phyloP scores from a whole-genome alignment of 2,888 invertebrate species.

The Dryadula phaetusa region DNA sequence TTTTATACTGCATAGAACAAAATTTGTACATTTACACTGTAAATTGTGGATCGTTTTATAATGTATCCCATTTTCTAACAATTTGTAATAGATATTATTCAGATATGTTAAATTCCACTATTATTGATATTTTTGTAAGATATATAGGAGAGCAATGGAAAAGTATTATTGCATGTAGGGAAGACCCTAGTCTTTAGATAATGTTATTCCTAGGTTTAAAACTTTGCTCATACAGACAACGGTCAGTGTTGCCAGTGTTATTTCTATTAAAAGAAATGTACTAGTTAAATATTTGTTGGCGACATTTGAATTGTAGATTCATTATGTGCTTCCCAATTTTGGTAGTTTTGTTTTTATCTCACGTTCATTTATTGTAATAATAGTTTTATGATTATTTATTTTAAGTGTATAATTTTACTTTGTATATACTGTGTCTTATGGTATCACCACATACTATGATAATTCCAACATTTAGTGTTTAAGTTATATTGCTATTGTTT shows the following conservation, averaged over 20 bases:
- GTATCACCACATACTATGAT: slow-evolving; percentile 12
- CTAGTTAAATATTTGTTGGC: slow-evolving; percentile 38
- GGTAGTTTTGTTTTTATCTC: slow-evolving; percentile 35
- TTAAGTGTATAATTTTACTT: slow-evolving; percentile 46
- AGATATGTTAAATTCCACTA: slow-evolving; percentile 54
- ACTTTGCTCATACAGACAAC: slow-evolving; percentile 72
- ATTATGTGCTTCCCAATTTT: slow-evolving; percentile 59
- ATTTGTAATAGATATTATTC: background rate
- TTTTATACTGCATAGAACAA: slow-evolving; percentile 3
- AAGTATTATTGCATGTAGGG: slow-evolving; percentile 68
- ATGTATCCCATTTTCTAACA: background rate
- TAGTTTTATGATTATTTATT: slow-evolving; percentile 49
- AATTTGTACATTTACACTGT: slow-evolving; percentile 5
- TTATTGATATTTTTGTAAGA: slow-evolving; percentile 69
- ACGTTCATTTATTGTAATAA: slow-evolving; percentile 38
- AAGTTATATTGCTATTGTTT: background rate
- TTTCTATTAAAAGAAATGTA: slow-evolving; percentile 16
- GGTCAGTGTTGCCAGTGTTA: slow-evolving; percentile 48
- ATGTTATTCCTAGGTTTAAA: slow-evolving; percentile 66
- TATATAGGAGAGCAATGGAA: slow-evolving; percentile 53
- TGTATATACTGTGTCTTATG: slow-evolving; percentile 51
- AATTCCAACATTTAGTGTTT: slow-evolving; percentile 8
- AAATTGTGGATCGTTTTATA: background rate
- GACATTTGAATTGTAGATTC: slow-evolving; percentile 46
- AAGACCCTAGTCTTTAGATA: slow-evolving; percentile 77